A percentile compares a stretch with the other conserved stretches of the same genome.
phyloP scores from a whole-genome alignment of 2,113 vertebrate genomes.

The Pyrgilauda ruficollis region DNA sequence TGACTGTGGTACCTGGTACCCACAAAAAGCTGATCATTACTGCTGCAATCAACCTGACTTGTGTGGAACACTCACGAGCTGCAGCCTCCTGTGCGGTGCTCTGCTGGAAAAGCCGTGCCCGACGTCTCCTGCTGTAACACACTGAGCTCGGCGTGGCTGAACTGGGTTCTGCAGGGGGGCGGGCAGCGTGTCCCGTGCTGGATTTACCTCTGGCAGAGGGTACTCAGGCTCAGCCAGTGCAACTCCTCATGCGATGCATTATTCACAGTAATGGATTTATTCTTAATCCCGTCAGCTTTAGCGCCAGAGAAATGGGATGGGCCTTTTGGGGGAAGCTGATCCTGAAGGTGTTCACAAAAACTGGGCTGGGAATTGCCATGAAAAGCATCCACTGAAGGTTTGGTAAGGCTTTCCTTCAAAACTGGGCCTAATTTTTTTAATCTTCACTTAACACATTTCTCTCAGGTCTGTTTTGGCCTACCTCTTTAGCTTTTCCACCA shows the following conservation, averaged over 20 bases:
- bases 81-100: background rate
- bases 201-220: conserved; percentile 22
- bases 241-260: conserved; percentile 13
- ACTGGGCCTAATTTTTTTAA: background rate
- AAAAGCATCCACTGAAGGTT: background rate
- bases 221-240: background rate
- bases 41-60: background rate
- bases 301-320: background rate
- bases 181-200: conserved; percentile 11
- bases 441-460: background rate
- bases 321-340: background rate
- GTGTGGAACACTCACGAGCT: background rate
- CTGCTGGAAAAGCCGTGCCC: background rate
- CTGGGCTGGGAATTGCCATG: background rate
- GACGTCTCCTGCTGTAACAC: background rate
- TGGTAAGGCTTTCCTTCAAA: background rate
- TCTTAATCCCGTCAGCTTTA: conserved; percentile 5
- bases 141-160: background rate
- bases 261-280: conserved; percentile 30
- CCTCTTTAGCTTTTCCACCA: background rate
- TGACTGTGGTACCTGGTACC: background rate
- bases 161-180: background rate
- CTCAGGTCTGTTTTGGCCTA: background rate
- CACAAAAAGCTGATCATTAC: background rate
- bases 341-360: background rate